Evolutionary conservation across 2,113 vertebrate species (phyloP).

Genomic region (Nibea albiflora): DNA sequence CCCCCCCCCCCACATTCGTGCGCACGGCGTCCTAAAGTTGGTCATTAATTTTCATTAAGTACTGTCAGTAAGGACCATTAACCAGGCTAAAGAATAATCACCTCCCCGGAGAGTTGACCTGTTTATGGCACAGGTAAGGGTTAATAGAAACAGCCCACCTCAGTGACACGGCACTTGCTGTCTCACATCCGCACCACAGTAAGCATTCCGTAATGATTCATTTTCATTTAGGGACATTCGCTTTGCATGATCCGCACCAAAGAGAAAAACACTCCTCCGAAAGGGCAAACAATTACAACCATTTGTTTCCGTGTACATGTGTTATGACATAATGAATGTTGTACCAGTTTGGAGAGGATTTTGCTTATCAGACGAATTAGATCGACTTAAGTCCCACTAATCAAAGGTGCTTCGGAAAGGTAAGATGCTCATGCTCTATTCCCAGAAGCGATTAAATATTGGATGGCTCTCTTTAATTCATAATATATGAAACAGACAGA

Average conservation of each 20-base stretch:
- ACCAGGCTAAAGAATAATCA: conserved; percentile 83
- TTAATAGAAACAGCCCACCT: conserved; percentile 81
- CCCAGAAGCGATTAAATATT: conserved; percentile 51
- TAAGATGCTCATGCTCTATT: conserved; percentile 35
- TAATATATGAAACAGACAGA: conserved; percentile 45
- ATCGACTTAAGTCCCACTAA: conserved; percentile 38
- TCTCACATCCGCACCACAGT: conserved; percentile 1
- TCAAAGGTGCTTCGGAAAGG: conserved; percentile 41
- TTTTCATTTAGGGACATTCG: conserved; percentile 37
- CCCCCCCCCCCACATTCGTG: conserved; percentile 60
- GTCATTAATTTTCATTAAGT: conserved; percentile 85
- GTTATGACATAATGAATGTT: conserved; percentile 45
- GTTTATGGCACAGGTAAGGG: conserved; percentile 79
- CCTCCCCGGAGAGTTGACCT: conserved; percentile 79
- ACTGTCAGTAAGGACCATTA: conserved; percentile 85
- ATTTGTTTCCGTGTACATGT: conserved; percentile 40
- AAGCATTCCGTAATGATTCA: conserved; percentile 46
- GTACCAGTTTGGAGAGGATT: conserved; percentile 20
- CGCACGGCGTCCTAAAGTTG: conserved; percentile 56
- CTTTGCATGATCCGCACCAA: conserved; percentile 27
- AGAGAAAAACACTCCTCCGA: conserved; percentile 36
- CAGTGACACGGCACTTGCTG: conserved; percentile 57
- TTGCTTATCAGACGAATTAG: conserved; percentile 43
- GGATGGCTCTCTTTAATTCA: conserved; percentile 44
- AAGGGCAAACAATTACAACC: conserved; percentile 45